Evolutionary conservation across 2,113 vertebrate species (phyloP).

Genomic region (Dromiciops gliroides): DNA sequence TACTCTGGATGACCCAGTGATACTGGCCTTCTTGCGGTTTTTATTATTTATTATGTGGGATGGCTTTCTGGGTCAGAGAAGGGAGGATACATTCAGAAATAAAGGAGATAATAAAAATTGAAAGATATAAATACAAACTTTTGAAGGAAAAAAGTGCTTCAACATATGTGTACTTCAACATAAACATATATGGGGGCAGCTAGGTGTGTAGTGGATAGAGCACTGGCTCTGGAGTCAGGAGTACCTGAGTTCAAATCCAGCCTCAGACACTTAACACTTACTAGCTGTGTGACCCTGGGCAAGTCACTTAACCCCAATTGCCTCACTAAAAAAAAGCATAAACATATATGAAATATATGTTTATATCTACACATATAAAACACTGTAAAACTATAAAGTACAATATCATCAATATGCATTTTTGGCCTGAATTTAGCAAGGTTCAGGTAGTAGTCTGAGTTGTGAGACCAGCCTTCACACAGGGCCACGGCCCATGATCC

Average conservation of each 20-base stretch:
- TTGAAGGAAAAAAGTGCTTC: not conserved
- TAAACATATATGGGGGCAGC: not conserved
- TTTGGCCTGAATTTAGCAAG: not conserved
- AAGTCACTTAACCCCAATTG: too few species aligned
- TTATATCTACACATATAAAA: not conserved
- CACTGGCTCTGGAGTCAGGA: too few species aligned
- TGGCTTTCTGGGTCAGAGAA: not conserved
- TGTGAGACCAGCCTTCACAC: not conserved
- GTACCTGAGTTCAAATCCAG: too few species aligned
- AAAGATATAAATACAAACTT: not conserved
- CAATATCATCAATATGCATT: not conserved
- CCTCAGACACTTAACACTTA: too few species aligned
- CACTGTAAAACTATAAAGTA: not conserved
- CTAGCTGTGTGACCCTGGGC: too few species aligned
- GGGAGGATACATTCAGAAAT: not conserved
- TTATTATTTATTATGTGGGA: not conserved
- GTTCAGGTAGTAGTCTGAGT: not conserved
- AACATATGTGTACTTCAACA: not conserved
- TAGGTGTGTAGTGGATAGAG: too few species aligned
- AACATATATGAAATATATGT: too few species aligned
- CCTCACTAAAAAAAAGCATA: too few species aligned
- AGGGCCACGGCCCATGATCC: not conserved
- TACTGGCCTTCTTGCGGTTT: not conserved
- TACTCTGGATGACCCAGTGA: not conserved
- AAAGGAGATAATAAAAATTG: not conserved